Evolutionary conservation across 1,140 invertebrate species (phyloP).

Genomic region (Cylas formicarius): DNA sequence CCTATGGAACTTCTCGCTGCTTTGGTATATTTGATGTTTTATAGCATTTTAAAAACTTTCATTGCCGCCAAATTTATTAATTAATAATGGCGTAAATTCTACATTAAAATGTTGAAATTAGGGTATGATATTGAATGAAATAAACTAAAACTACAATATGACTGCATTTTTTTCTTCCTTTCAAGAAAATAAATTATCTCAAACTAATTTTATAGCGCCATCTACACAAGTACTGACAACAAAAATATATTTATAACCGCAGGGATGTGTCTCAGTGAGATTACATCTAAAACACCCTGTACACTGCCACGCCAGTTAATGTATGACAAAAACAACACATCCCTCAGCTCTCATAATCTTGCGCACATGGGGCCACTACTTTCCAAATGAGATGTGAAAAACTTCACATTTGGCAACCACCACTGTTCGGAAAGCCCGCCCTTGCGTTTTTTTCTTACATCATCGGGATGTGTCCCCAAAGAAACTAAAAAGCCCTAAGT

Average conservation of each 20-base stretch:
- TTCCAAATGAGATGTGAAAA: constrained; percentile 12
- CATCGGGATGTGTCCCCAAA: constrained; percentile 19
- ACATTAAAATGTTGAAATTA: too few species aligned
- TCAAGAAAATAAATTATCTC: not conserved
- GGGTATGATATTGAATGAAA: too few species aligned
- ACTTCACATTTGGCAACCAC: constrained; percentile 11
- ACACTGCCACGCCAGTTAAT: not conserved
- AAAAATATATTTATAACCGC: too few species aligned
- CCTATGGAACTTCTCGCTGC: too few species aligned
- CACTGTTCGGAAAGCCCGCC: constrained; percentile 11
- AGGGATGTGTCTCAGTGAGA: not conserved
- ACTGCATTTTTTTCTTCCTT: constrained; percentile 2
- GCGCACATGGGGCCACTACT: constrained; percentile 24
- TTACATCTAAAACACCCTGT: not conserved
- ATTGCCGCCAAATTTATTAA: too few species aligned
- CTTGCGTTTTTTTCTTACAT: constrained; percentile 23
- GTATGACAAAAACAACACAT: constrained; percentile 3
- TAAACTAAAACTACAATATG: not conserved
- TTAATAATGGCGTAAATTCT: too few species aligned
- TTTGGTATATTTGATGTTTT: too few species aligned
- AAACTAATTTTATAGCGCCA: too few species aligned
- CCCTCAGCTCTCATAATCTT: constrained; percentile 31
- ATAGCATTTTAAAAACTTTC: too few species aligned
- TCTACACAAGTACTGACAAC: too few species aligned
- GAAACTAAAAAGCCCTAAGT: not conserved